Base-by-base conservation (phyloP, 2,888 invertebrate species). In the Rhagophthalmus giganteus region DNA sequence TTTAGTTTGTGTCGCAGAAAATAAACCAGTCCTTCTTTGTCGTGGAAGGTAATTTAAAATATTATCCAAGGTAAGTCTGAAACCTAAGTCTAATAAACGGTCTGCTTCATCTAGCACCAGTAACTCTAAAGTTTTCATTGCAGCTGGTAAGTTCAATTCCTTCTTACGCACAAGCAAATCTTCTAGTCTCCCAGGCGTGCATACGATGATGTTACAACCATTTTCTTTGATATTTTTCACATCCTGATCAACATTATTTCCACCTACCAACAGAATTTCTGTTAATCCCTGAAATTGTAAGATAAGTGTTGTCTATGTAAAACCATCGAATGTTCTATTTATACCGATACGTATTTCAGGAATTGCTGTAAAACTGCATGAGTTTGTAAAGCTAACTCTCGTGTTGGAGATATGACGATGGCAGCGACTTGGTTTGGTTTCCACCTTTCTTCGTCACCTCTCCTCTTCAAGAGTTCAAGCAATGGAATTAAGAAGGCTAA, bases 1-100 rank as follows among this genome's bases (percentile, higher is more conserved):
- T 67, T 93, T 92, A 0, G 97, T 97, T 77, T 98, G 98, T 1
- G 99, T 99, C 0, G 99, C 99, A 1, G 98, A 98, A 78, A 99
- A 99, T n/a, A 99, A 79, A 0, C 97, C 96, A 0, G 99, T 99
- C 60, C 97, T 81, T 16, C 99, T 80, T 68, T 95, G 94, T 24
- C 94, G 86, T 0, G 99, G 99, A 26, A 99, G 75, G 74, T 89
- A 91, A 59, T 88, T 86, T 2, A 99, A 79, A 61, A 99, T 97
- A 9, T 88, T 88, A 60, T 92, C 90, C 9, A 98, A 76, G 1
- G 90, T 85, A 8, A 83, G 78, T 61, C 88, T 88, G 73, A 99
- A 99, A 1, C 97, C 97, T 56, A 96, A 80, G 70, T 96, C 96
- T 15, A 98, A 77, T 7, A 99, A 79, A 31, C 94, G 83, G 74